Percentiles rank a stretch among this genome's conserved stretches.
Conservation (phyloP, 2,797 vertebrate species). For the Pseudomugil tenellus region DNA sequence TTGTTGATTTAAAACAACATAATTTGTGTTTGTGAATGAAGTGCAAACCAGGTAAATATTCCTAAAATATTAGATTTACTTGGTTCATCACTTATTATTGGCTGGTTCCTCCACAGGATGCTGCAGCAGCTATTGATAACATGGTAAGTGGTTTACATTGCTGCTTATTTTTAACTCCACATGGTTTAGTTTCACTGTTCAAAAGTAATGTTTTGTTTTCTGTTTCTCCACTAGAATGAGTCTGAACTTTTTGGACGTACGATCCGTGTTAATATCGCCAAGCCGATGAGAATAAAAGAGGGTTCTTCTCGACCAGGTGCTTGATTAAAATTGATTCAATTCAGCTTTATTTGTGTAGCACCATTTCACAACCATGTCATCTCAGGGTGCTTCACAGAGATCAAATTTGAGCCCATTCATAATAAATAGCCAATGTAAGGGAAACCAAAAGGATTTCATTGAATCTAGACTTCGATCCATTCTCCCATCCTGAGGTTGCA, state of each 20-base stretch:
- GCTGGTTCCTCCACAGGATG: slow-evolving; percentile 83
- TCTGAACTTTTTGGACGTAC: slow-evolving; percentile 97
- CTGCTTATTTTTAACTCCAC: not conserved
- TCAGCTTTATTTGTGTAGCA: no score
- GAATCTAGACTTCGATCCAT: no score
- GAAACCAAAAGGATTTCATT: no score
- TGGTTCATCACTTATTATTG: not conserved
- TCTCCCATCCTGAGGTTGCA: no score
- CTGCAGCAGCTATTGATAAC: slow-evolving; percentile 97
- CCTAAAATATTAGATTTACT: not conserved
- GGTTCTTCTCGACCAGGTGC: slow-evolving; percentile 96
- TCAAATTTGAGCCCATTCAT: no score
- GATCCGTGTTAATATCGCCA: slow-evolving; percentile 95
- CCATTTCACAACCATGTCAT: no score
- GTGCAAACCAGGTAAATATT: not conserved
- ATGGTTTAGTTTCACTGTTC: not conserved
- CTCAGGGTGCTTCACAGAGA: no score
- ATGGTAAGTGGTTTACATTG: slow-evolving; percentile 84
- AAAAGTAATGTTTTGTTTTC: not conserved
- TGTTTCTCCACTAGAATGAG: slow-evolving; percentile 83
- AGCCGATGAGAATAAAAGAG: slow-evolving; percentile 98
- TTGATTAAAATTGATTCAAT: no score
- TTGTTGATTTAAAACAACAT: no score
- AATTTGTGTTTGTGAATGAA: not conserved
- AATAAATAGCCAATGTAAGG: no score